phyloP scores from a whole-genome alignment of 1,140 invertebrate genomes.

The Solenopsis invicta region DNA sequence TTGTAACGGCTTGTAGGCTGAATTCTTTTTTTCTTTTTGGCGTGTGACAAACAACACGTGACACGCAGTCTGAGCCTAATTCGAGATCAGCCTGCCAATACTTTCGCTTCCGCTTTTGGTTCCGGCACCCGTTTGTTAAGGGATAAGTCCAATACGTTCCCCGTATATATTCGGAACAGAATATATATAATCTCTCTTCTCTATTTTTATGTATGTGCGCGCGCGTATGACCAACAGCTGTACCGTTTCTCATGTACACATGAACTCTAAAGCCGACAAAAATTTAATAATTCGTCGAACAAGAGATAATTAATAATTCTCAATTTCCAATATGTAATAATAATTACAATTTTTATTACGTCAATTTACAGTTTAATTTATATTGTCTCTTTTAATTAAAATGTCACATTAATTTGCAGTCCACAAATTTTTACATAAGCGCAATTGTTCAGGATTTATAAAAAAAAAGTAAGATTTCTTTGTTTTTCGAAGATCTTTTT shows the following conservation, averaged over 20 bases:
- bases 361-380: not conserved
- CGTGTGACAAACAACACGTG: slow-evolving; percentile 52
- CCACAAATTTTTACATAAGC: not conserved
- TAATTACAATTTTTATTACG: slow-evolving; percentile 12
- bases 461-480: not conserved
- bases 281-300: not conserved
- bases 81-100: slow-evolving; percentile 53
- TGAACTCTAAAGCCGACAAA: not conserved
- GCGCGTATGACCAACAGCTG: not conserved
- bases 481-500: not conserved
- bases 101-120: slow-evolving; percentile 55
- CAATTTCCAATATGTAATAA: not conserved
- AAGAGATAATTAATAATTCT: not conserved
- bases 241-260: not conserved
- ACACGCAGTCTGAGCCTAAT: slow-evolving; percentile 7
- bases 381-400: not conserved
- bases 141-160: not conserved
- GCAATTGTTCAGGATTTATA: not conserved
- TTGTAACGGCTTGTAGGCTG: not conserved
- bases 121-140: slow-evolving; percentile 7
- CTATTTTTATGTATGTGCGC: not conserved
- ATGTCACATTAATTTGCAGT: not conserved
- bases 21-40: slow-evolving; percentile 26
- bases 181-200: not conserved
- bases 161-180: slow-evolving; percentile 15